phyloP scores from a whole-genome alignment of 2,797 vertebrate species.

The Anguilla obscura region DNA sequence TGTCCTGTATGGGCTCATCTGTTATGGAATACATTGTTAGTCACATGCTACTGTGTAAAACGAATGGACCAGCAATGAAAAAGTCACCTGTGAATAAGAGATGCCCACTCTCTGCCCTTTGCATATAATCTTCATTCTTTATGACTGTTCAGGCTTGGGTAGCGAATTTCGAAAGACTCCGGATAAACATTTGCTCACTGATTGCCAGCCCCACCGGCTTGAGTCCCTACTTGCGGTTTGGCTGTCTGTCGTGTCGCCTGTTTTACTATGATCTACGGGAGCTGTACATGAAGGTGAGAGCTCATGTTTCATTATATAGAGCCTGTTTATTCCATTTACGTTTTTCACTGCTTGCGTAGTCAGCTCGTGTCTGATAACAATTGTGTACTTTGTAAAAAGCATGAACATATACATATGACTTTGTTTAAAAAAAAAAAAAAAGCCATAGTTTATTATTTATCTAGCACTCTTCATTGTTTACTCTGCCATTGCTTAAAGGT shows the following conservation, averaged over 20 bases:
- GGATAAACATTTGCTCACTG: constrained; percentile 85
- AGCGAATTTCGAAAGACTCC: constrained; percentile 86
- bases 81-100: background rate
- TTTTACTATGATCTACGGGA: constrained; percentile 94
- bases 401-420: background rate
- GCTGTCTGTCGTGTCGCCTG: constrained; percentile 90
- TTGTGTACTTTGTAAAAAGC: background rate
- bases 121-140: constrained; percentile 16
- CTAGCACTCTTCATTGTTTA: background rate
- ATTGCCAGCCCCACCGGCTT: constrained; percentile 92
- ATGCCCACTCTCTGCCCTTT: background rate
- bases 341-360: background rate
- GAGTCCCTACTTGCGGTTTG: constrained; percentile 94
- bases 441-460: background rate
- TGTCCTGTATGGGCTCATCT: background rate
- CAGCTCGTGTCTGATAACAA: background rate
- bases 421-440: background rate
- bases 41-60: background rate
- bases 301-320: background rate
- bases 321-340: background rate
- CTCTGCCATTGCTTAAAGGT: background rate
- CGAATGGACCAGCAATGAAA: background rate
- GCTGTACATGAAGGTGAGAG: constrained; percentile 90
- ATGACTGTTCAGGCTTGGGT: constrained; percentile 84
- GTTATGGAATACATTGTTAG: background rate